Base-by-base conservation (phyloP, 1,140 invertebrate species). In the Maconellicoccus hirsutus region DNA sequence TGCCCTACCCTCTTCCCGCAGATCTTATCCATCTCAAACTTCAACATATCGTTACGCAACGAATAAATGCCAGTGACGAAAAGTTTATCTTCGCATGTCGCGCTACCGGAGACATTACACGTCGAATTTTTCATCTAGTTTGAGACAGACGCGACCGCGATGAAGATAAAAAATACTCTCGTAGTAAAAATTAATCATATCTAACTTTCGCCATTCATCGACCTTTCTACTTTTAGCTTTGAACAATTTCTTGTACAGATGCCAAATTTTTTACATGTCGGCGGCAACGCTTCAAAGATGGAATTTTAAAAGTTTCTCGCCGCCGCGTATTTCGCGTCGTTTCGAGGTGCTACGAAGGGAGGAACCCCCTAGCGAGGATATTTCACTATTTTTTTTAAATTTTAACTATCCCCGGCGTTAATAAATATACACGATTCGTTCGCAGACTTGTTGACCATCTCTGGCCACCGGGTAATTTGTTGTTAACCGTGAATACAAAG, bases 141-240 rank as follows among this genome's bases (percentile, higher is more conserved):
- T 12, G 29, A 6, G 29, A 33, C 29, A 3, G 3, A 33, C 29
- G 29, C 29, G 3, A 33, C 29, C 29, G 3, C 12, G 4, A 33
- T 12, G 29, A 33, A 33, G 29, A 33, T 33, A 33, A 33, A 33
- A 12, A 33, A 12, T 33, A 33, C 12, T 6, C 12, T 6, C 42
- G 6, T 6, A 52, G n/a, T 52, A 19, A 52, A 52, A 52, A 52
- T 52, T 23, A 25, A 66, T 26, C 61, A 66, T 26, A 66, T 66
- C 19, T 25, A 66, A 66, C 25, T 23, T 66, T 66, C 61, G 61
- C 61, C n/a, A 66, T 66, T 66, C 61, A 66, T 66, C 61, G 61
- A 66, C 61, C 61, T 66, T 66, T 66, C 61, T 66, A 25, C 61
- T 52, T 52, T 52, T 52, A 52, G 42, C 42, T 52, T 52, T 52